These are phyloP conservation scores for Coendou prehensilis DNA, from an alignment of 2,797 vertebrate species.

Conservation along the genomic window DNA sequence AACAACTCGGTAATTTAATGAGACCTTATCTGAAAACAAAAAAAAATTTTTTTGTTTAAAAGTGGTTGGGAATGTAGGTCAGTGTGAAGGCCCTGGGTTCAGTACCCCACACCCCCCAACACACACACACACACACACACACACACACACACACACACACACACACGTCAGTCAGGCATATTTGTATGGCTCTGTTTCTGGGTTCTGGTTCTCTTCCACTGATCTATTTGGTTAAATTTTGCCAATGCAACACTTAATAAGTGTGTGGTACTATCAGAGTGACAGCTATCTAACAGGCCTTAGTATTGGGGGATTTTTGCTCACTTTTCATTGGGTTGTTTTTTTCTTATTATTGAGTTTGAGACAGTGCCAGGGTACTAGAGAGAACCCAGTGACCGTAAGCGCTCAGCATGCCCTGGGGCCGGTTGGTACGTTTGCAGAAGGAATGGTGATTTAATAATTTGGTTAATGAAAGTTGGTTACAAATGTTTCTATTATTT, in stretches of 20 bases:
- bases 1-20: not conserved
- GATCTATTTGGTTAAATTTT: not conserved
- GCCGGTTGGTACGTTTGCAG: not conserved
- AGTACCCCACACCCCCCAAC: not conserved
- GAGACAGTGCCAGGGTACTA: not conserved
- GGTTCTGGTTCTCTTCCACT: slow-evolving; percentile 1
- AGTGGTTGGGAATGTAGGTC: not conserved
- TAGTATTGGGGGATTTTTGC: not conserved
- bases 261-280: not conserved
- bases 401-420: not conserved
- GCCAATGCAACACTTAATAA: not conserved
- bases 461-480: slow-evolving; percentile 34
- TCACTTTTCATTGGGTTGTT: slow-evolving; percentile 21
- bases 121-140: not conserved
- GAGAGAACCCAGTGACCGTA: not conserved
- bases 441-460: slow-evolving; percentile 14
- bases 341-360: slow-evolving; percentile 34
- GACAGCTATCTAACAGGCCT: not conserved
- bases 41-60: not conserved
- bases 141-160: not conserved
- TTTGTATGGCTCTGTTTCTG: not conserved
- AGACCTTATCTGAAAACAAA: not conserved
- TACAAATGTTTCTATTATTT: not conserved
- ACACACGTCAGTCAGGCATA: not conserved
- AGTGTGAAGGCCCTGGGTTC: not conserved